phyloP scores from a whole-genome alignment of 64 coral and sea anemone genomes.

The Trachythela sp. region DNA sequence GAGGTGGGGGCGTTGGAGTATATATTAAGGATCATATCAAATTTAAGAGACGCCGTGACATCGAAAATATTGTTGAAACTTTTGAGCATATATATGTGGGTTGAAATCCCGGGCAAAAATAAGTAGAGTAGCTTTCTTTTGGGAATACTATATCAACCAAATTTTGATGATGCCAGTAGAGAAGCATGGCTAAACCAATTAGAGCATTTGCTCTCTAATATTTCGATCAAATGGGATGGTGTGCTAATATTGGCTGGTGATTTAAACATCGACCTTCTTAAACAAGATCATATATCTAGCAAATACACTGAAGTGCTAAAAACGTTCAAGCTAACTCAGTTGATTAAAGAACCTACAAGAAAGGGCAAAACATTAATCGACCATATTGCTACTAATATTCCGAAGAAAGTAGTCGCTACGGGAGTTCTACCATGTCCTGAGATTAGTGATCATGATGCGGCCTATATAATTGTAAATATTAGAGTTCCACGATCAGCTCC shows the following conservation, averaged over 20 bases:
- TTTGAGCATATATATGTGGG: constrained; percentile 18
- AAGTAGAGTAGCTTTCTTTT: neutral
- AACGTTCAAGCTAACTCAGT: neutral
- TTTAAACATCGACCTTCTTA: constrained; percentile 2
- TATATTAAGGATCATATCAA: neutral
- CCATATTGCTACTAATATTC: neutral
- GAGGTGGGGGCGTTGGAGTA: neutral
- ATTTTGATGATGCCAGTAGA: neutral
- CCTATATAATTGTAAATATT: neutral
- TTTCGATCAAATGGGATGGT: constrained; percentile 3
- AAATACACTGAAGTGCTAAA: constrained; percentile 8
- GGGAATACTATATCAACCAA: constrained; percentile 2
- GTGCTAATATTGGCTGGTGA: constrained; percentile 4
- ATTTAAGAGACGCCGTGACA: constrained; percentile 1
- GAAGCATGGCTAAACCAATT: constrained; percentile 18
- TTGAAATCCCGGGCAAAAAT: constrained; percentile 21
- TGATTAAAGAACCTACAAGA: neutral
- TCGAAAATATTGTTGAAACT: neutral
- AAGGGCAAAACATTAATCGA: neutral
- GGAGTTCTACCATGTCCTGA: neutral
- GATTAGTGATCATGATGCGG: neutral
- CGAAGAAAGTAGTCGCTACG: neutral
- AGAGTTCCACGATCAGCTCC: neutral
- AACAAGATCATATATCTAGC: neutral
- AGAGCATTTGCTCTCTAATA: neutral